phyloP scores from a whole-genome alignment of 2,797 vertebrate species.

The Sebastes diploproa region DNA sequence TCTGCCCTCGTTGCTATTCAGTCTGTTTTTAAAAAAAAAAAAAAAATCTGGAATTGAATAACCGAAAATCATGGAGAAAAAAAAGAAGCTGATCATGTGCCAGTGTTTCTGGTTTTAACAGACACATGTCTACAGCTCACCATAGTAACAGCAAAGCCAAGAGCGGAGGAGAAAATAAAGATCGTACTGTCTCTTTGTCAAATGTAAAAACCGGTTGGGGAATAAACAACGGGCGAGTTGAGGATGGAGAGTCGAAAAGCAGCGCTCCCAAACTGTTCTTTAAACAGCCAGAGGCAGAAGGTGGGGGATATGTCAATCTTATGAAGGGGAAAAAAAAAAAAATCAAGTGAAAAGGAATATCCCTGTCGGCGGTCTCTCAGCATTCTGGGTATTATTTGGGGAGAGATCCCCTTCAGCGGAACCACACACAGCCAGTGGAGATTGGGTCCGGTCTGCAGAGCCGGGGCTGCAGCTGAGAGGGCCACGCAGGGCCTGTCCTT shows the following conservation, averaged over 20 bases:
- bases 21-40: constrained; percentile 1
- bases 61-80: constrained; percentile 13
- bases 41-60: constrained; percentile 46
- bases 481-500: constrained; percentile 72
- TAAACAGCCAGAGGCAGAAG: constrained; percentile 70
- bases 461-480: constrained; percentile 67
- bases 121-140: constrained; percentile 53
- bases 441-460: constrained; percentile 63
- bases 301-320: constrained; percentile 76
- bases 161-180: constrained; percentile 65
- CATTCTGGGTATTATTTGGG: constrained; percentile 70
- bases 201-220: constrained; percentile 69
- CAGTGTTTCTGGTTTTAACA: constrained; percentile 47
- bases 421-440: constrained; percentile 77
- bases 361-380: constrained; percentile 70
- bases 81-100: constrained; percentile 20
- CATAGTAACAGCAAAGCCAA: constrained; percentile 48
- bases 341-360: constrained; percentile 66
- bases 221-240: constrained; percentile 61
- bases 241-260: constrained; percentile 71
- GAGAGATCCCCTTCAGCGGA: constrained; percentile 74
- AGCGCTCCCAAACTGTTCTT: constrained; percentile 63
- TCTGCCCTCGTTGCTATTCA: constrained; percentile 36
- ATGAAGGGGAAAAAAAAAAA: constrained; percentile 49
- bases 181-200: constrained; percentile 74